phyloP scores from a whole-genome alignment of 1,140 invertebrate species.

The Eupeodes corollae region DNA sequence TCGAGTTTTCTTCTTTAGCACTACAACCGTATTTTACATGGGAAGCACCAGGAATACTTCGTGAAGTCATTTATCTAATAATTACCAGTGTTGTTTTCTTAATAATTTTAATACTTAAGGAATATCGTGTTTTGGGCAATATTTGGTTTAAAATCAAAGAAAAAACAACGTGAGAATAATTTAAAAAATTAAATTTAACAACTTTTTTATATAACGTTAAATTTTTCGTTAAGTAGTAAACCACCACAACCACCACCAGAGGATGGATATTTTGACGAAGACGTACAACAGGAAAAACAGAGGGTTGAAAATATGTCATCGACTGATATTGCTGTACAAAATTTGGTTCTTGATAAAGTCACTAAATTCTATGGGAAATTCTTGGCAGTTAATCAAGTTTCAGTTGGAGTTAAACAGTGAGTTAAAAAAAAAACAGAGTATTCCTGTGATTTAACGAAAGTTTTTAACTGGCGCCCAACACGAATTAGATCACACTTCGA shows the following conservation, averaged over 20 bases:
- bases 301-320: constrained; percentile 21
- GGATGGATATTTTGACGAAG: constrained; percentile 27
- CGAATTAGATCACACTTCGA: background rate
- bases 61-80: constrained; percentile 17
- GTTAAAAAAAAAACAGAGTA: too few species aligned
- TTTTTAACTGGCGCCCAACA: too few species aligned
- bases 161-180: constrained; percentile 11
- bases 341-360: constrained; percentile 40
- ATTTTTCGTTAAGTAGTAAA: constrained; percentile 10
- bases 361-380: constrained; percentile 54
- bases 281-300: constrained; percentile 36
- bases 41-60: constrained; percentile 17
- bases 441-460: too few species aligned
- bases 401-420: constrained; percentile 41
- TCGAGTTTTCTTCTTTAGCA: constrained; percentile 6
- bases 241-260: constrained; percentile 13
- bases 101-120: constrained; percentile 14
- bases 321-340: constrained; percentile 17
- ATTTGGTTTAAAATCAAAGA: constrained; percentile 13
- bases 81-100: constrained; percentile 16
- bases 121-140: constrained; percentile 20
- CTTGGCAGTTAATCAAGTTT: constrained; percentile 56
- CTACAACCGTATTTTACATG: constrained; percentile 17
- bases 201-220: background rate
- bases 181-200: background rate